Evolutionary conservation across 2,797 vertebrate species (phyloP).

Genomic region (Oreochromis grahami): DNA sequence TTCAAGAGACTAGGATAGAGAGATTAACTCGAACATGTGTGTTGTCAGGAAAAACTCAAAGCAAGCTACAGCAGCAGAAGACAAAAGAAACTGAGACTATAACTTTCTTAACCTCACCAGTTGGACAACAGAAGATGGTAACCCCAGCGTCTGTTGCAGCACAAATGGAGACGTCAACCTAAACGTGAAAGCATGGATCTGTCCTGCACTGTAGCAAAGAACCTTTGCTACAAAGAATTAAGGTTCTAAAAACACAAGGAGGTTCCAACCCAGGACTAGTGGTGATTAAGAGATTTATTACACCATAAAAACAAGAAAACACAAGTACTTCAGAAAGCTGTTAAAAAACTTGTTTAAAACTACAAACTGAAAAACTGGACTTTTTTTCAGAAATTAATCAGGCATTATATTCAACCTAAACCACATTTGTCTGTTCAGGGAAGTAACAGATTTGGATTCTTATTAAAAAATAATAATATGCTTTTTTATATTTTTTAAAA

Average conservation of each 20-base stretch:
- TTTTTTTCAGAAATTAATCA: background rate
- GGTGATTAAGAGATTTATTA: background rate
- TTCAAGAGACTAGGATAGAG: background rate
- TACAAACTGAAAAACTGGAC: background rate
- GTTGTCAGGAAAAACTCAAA: background rate
- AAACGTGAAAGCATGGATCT: background rate
- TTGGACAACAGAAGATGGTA: background rate
- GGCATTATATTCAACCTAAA: background rate
- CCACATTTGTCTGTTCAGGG: background rate
- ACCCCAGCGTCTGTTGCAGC: background rate
- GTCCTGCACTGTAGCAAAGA: background rate
- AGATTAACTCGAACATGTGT: background rate
- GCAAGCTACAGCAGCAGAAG: background rate
- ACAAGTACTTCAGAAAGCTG: background rate
- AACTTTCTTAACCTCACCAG: background rate
- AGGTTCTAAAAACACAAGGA: background rate
- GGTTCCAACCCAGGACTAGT: background rate
- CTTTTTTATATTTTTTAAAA: background rate
- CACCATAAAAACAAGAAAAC: background rate
- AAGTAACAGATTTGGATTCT: background rate
- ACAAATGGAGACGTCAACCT: background rate
- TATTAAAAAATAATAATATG: rapidly evolving
- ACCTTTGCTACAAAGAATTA: background rate
- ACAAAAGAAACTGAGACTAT: background rate
- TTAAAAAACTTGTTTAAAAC: background rate